Percentiles rank a stretch among this genome's conserved stretches.
phyloP scores from a whole-genome alignment of 2,797 vertebrate species.

The Crax fasciolata region DNA sequence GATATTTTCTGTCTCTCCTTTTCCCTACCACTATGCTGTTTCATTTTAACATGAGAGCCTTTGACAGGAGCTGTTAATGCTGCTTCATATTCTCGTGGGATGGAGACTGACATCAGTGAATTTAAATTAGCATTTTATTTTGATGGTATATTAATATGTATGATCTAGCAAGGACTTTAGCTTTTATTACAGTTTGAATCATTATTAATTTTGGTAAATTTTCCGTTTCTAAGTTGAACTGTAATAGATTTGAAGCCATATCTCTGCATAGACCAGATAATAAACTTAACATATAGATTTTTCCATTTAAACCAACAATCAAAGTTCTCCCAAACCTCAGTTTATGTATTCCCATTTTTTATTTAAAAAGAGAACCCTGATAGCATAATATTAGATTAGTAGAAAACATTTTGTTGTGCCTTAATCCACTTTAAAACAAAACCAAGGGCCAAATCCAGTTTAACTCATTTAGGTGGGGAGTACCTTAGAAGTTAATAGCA shows the following conservation, averaged over 20 bases:
- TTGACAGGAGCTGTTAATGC: conserved; percentile 26
- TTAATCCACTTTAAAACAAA: conserved; percentile 27
- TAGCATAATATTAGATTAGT: neutral
- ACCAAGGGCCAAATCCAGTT: neutral
- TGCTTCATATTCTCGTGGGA: conserved; percentile 4
- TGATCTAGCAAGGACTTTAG: neutral
- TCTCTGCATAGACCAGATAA: neutral
- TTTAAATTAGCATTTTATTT: conserved; percentile 46
- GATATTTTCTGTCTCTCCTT: neutral
- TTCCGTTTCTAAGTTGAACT: conserved; percentile 33
- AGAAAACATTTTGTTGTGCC: neutral
- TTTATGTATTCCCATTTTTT: neutral
- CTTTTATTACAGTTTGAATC: conserved; percentile 42
- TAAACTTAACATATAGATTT: neutral
- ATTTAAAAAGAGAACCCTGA: neutral
- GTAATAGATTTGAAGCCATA: conserved; percentile 24
- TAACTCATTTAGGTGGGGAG: neutral
- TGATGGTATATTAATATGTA: conserved; percentile 27
- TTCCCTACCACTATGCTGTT: neutral
- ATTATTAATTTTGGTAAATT: conserved; percentile 46
- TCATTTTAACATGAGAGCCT: neutral
- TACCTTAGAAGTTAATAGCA: neutral
- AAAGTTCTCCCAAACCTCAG: neutral
- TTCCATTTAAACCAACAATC: neutral
- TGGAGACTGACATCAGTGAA: conserved; percentile 1